These are phyloP conservation scores for Trinectes maculatus DNA, from an alignment of 2,113 vertebrate species.

Conservation along the genomic window DNA sequence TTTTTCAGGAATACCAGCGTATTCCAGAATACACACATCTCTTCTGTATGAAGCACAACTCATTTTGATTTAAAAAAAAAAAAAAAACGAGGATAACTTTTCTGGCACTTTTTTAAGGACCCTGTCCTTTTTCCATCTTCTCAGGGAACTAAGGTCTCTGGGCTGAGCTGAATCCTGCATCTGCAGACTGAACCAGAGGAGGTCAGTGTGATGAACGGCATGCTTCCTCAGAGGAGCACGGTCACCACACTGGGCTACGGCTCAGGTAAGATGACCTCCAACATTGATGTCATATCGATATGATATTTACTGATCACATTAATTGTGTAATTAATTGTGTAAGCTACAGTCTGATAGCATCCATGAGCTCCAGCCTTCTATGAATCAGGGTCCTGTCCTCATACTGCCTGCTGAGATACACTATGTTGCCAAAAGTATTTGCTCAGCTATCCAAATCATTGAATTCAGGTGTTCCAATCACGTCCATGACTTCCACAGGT, in stretches of 20 bases:
- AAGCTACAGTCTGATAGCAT: not conserved
- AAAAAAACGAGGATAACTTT: not conserved
- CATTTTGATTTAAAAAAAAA: too few relatives aligned
- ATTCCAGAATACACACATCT: not conserved
- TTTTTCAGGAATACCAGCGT: not conserved
- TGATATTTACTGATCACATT: not conserved
- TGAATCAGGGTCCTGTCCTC: conserved; percentile 17
- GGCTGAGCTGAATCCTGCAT: conserved; percentile 37
- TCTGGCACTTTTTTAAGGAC: not conserved
- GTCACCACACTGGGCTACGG: conserved; percentile 69
- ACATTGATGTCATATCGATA: too few relatives aligned
- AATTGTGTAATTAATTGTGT: not conserved
- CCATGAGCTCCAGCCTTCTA: not conserved
- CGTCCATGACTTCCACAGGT: too few relatives aligned
- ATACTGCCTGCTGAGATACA: conserved; percentile 18
- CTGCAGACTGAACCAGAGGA: conserved; percentile 26
- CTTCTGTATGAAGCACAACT: not conserved
- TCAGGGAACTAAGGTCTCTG: conserved; percentile 16
- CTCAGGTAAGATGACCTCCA: conserved; percentile 79
- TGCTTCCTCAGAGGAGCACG: conserved; percentile 78
- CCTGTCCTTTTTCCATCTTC: conserved; percentile 1
- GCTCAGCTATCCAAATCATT: too few relatives aligned
- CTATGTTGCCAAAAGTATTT: too few relatives aligned
- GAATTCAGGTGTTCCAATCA: too few relatives aligned
- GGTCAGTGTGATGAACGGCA: conserved; percentile 74